Base-by-base conservation (phyloP, 2,797 vertebrate genomes). In the Tauraco hartlaubi region DNA sequence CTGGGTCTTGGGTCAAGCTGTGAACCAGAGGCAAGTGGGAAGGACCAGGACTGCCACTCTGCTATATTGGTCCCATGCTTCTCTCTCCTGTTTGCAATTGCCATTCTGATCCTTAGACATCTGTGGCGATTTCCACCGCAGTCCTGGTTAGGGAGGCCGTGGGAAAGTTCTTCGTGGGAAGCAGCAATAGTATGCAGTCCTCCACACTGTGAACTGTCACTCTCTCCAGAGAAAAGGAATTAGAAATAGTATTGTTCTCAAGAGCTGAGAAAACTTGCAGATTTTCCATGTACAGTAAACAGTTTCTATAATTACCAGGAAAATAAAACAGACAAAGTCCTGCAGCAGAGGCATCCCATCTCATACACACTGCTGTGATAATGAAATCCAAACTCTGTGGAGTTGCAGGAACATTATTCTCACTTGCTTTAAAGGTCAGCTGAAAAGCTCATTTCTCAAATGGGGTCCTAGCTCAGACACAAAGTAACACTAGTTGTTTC, bases 231-330 rank as follows among this genome's bases (percentile, higher is more conserved):
- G 91, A 64, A 84, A 90, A 86, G 48, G 73, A 85, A 73, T 92
- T 94, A 79, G 54, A 78, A 95, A 78, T 55, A 84, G 51, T 44
- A 92, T 96, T 95, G 93, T 94, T 76, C 67, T 72, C 69, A 69
- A 72, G 73, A 96, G 90, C 90, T 95, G 94, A 96, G 93, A 97
- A 94, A 88, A 91, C 44, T 95, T 86, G 69, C 92, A 94, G 82
- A 90, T 92, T 95, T 94, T 95, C 81, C 84, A 54, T 89, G 75
- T 71, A 54, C 19, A 81, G 49, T 77, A 67, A 94, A 85, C 85
- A 73, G 77, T 88, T 95, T 66, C 88, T 92, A 67, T 90, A 95
- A 95, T 93, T 94, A 92, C 19, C 56, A 67, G 44, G 67, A 92
- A 94, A 93, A 94, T 76, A 88, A 84, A 96, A 44, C 80, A 87